These are phyloP conservation scores for Sepiola atlantica DNA, from an alignment of 2,888 invertebrate genomes.

Conservation along the genomic window DNA sequence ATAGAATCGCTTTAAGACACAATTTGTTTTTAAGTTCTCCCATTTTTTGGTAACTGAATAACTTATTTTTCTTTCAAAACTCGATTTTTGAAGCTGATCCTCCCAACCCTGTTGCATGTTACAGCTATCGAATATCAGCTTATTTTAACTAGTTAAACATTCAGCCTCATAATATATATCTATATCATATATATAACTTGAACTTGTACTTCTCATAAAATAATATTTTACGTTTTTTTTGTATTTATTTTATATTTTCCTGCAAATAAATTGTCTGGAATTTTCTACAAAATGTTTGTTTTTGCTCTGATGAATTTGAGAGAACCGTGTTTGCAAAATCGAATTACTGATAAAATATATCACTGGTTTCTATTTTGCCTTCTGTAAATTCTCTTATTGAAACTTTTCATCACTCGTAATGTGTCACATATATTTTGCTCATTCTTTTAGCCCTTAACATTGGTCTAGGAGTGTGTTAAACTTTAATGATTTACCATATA, in stretches of 20 bases:
- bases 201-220: slow-evolving; percentile 11
- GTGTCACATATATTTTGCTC: too few relatives aligned
- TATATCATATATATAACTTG: too few relatives aligned
- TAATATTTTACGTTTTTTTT: slow-evolving; percentile 2
- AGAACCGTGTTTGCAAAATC: not conserved
- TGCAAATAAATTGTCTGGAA: slow-evolving; percentile 32
- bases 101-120: not conserved
- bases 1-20: not conserved
- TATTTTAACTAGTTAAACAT: not conserved
- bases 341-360: too few relatives aligned
- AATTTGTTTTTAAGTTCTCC: not conserved
- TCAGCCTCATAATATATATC: not conserved
- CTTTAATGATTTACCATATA: too few relatives aligned
- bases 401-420: too few relatives aligned
- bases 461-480: too few relatives aligned
- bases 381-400: too few relatives aligned
- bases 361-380: too few relatives aligned
- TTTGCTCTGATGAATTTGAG: not conserved
- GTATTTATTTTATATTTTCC: slow-evolving; percentile 32
- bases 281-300: not conserved
- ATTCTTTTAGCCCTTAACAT: too few relatives aligned
- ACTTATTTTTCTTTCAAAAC: not conserved
- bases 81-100: not conserved
- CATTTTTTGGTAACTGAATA: not conserved
- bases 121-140: slow-evolving; percentile 15